Percentiles rank a stretch among this genome's conserved stretches.
These are phyloP conservation scores for Homalodisca vitripennis DNA, from an alignment of 1,140 invertebrate species.

Conservation along the genomic window DNA sequence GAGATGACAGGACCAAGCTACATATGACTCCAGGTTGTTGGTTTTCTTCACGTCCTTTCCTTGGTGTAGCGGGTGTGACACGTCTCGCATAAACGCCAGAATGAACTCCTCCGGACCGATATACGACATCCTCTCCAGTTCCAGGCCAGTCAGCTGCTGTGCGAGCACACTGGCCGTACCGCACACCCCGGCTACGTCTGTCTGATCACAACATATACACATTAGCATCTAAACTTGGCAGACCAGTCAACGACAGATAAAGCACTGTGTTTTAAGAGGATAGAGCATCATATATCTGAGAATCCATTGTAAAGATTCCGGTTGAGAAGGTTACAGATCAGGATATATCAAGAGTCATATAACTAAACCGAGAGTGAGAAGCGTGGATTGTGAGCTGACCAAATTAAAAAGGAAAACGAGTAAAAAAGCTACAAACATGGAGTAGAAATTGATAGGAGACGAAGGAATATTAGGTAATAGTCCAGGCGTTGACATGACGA, in stretches of 20 bases:
- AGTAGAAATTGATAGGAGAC: too few relatives aligned
- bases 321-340: too few relatives aligned
- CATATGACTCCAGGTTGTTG: constrained; percentile 88
- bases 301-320: too few relatives aligned
- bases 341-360: too few relatives aligned
- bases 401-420: too few relatives aligned
- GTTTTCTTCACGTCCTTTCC: constrained; percentile 66
- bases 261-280: too few relatives aligned
- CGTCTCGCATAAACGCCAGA: constrained; percentile 80
- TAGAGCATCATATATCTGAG: too few relatives aligned
- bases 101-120: constrained; percentile 96
- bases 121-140: constrained; percentile 87
- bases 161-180: constrained; percentile 77
- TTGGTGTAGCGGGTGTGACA: constrained; percentile 68
- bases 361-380: too few relatives aligned
- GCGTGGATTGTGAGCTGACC: too few relatives aligned
- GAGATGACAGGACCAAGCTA: constrained; percentile 94
- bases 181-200: constrained; percentile 74
- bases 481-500: too few relatives aligned
- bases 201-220: constrained; percentile 46
- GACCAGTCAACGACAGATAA: not conserved
- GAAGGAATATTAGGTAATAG: too few relatives aligned
- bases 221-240: not conserved
- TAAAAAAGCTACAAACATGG: too few relatives aligned
- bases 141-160: constrained; percentile 90